Conservation (phyloP, 2,797 vertebrate species). For the Chaenodraco wilsoni region DNA sequence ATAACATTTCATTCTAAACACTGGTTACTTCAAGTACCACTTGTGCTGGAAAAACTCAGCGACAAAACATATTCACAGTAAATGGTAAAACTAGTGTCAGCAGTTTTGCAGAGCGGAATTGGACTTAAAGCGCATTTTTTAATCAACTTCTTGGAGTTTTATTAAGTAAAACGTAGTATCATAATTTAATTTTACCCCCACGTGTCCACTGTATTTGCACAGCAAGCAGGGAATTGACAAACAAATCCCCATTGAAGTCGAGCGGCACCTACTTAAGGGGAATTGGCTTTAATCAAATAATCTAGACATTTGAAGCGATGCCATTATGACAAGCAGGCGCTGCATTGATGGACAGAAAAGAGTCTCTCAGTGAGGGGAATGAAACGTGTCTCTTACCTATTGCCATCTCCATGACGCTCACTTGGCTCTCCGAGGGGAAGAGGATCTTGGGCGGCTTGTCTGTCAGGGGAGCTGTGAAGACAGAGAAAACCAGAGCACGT, state of each 20-base stretch:
- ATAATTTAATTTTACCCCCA: background rate
- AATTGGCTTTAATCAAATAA: background rate
- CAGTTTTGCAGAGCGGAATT: background rate
- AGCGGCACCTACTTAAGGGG: no score
- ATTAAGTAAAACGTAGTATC: background rate
- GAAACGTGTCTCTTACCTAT: slow-evolving; percentile 85
- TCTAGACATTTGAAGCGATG: slow-evolving; percentile 25
- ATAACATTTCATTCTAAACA: slow-evolving; percentile 7
- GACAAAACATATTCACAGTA: no score
- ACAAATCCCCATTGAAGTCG: no score
- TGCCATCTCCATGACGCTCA: slow-evolving; percentile 91
- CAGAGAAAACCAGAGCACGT: slow-evolving; percentile 44
- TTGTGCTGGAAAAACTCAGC: background rate
- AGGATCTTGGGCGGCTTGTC: slow-evolving; percentile 98
- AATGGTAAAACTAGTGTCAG: background rate
- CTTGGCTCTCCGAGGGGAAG: slow-evolving; percentile 91
- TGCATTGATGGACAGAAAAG: background rate
- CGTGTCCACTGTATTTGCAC: background rate
- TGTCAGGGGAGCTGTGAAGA: slow-evolving; percentile 92
- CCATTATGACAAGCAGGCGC: background rate
- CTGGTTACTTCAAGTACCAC: slow-evolving; percentile 3
- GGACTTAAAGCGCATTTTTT: background rate
- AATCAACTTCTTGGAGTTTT: background rate
- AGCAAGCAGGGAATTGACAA: background rate
- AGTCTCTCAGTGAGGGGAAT: slow-evolving; percentile 23